A percentile compares a stretch with the other conserved stretches of the same genome.
These are phyloP conservation scores for Melangyna quadrimaculata DNA, from an alignment of 2,888 invertebrate species.

Conservation along the genomic window DNA sequence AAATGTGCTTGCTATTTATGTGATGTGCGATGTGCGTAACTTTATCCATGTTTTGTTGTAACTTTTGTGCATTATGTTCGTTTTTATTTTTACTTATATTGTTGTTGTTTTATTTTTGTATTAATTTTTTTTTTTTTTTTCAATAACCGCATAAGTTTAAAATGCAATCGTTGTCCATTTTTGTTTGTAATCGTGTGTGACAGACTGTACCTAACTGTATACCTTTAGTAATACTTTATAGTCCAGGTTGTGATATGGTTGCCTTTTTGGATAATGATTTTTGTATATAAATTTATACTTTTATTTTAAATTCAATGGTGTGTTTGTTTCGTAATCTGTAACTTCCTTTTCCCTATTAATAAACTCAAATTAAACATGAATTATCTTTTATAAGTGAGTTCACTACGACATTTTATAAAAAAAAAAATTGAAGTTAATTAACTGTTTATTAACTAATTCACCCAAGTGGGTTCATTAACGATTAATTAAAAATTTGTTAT, in stretches of 20 bases:
- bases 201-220: not conserved
- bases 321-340: no score
- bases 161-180: slow-evolving; percentile 39
- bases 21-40: not conserved
- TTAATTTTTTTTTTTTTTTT: not conserved
- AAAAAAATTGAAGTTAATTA: no score
- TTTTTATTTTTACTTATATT: not conserved
- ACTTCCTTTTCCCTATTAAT: no score
- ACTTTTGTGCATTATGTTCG: slow-evolving; percentile 14
- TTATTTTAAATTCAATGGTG: no score
- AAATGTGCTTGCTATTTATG: not conserved
- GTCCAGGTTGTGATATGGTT: not conserved
- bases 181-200: slow-evolving; percentile 7
- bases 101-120: not conserved
- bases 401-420: no score
- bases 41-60: slow-evolving; percentile 20
- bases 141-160: slow-evolving; percentile 26
- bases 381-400: no score
- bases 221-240: not conserved
- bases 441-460: no score
- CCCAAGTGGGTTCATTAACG: no score
- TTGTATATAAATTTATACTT: no score
- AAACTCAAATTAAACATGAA: no score
- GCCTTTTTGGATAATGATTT: not conserved
- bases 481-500: no score